Base-by-base conservation (phyloP, 1,140 invertebrate species). In the Leptestheria dahalacensis region DNA sequence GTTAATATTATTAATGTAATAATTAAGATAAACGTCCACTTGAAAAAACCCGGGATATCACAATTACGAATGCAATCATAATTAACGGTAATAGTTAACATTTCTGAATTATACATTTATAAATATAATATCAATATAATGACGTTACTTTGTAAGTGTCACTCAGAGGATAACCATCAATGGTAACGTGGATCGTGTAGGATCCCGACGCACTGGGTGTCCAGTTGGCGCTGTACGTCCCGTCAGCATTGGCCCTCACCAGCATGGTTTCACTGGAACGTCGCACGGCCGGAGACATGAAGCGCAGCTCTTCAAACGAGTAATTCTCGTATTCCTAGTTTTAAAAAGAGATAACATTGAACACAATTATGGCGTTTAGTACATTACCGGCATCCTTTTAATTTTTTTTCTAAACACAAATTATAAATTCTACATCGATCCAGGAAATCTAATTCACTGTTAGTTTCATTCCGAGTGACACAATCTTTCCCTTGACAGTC, bases 261-360 rank as follows among this genome's bases (percentile, higher is more conserved):
- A 85, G 72, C 78, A 96, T 86, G 61, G 83, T 85, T 70, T 95
- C 92, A 64, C 82, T 84, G 1, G 85, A 81, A 52, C 86, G 72
- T 61, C 82, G 82, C 1, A 85, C 73, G 1, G 79, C 74, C 1
- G 86, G 86, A 6, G 85, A 87, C 41, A 84, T 83, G 63, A 83
- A 85, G 26, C 94, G 81, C 3, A 99, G 73, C 71, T 97, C 95
- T 73, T 98, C 94, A 74, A 97, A 96, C 0, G 92, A 96, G 67
- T 92, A 96, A 69, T 92, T 88, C 66, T 93, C 86, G 73, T 91
- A 97, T 0, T 83, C 79, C 81, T 88, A 69, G 26, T 67, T 66
- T 52, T 61, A 62, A 52, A 61, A 61, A n/a, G n/a, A n/a, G n/a
- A n/a, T n/a, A n/a, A n/a, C n/a, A n/a, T n/a, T n/a, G n/a, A n/a